These are phyloP conservation scores for Malurus splendens DNA, from an alignment of 2,797 vertebrate genomes.

Conservation along the genomic window DNA sequence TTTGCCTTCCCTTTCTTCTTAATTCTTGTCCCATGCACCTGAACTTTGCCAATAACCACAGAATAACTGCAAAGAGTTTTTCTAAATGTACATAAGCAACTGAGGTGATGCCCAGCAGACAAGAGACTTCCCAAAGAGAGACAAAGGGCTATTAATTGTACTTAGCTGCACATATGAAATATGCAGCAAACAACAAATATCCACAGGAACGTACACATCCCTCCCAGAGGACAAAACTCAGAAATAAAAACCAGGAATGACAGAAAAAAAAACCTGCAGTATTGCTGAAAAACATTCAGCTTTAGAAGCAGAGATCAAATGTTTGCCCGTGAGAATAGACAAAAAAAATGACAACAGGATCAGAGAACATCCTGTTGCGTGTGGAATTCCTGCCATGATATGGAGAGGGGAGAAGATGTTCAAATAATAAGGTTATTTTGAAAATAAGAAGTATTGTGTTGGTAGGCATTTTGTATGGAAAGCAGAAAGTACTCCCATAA, in stretches of 20 bases:
- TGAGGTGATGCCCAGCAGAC: neutral
- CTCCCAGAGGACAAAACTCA: neutral
- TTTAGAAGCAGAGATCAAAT: constrained; percentile 2
- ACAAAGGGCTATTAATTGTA: neutral
- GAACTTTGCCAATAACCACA: neutral
- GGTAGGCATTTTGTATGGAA: neutral
- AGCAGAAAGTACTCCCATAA: neutral
- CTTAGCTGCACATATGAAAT: neutral
- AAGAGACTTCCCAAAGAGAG: neutral
- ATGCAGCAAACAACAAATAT: neutral
- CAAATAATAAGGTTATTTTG: neutral
- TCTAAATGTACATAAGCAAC: neutral
- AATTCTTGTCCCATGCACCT: neutral
- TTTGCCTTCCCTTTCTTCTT: neutral
- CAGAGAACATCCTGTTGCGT: neutral
- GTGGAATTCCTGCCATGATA: neutral
- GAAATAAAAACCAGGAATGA: neutral
- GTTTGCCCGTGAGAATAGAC: neutral
- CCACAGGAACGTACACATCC: neutral
- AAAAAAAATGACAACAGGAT: neutral
- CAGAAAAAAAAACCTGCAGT: neutral
- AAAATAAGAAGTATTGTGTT: neutral
- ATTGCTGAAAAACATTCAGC: neutral
- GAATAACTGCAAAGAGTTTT: neutral
- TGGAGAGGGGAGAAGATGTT: neutral